Evolutionary conservation across 2,797 vertebrate genomes (phyloP).

Genomic region (Erpetoichthys calabaricus): DNA sequence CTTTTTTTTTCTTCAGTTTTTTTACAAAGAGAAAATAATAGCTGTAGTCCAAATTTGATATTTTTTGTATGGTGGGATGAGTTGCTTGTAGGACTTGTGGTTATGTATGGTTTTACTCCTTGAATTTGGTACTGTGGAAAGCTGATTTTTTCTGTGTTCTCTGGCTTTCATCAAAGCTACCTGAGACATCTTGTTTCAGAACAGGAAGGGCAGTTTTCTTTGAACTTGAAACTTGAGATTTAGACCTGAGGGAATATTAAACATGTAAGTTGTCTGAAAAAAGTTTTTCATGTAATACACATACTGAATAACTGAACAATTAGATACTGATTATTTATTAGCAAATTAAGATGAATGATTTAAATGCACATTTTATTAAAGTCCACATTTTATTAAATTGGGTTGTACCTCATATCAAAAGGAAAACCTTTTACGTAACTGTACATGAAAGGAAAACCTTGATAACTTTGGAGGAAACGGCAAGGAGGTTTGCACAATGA

Average conservation of each 20-base stretch:
- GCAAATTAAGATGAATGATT: neutral
- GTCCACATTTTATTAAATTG: neutral
- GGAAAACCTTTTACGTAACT: neutral
- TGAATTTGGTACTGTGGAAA: too few species aligned
- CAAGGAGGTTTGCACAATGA: too few species aligned
- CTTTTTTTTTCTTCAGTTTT: too few species aligned
- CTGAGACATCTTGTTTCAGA: slow-evolving; percentile 49
- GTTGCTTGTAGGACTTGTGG: too few species aligned
- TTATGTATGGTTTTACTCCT: too few species aligned
- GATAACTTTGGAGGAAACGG: too few species aligned
- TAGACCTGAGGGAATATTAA: slow-evolving; percentile 24
- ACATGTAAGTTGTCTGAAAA: neutral
- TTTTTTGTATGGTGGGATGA: too few species aligned
- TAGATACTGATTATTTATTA: too few species aligned
- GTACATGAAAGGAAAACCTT: too few species aligned
- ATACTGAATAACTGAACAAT: too few species aligned
- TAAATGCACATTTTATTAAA: neutral
- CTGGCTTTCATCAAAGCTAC: slow-evolving; percentile 47
- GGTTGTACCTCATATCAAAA: neutral
- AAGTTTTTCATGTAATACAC: neutral
- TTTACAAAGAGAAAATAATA: too few species aligned
- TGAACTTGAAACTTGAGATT: slow-evolving; percentile 23
- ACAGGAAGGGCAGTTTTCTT: slow-evolving; percentile 48
- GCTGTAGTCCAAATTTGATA: too few species aligned
- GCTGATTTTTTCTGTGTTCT: slow-evolving; percentile 18